Conservation (phyloP, 1,140 invertebrate species). For the Drosophila leontia region DNA sequence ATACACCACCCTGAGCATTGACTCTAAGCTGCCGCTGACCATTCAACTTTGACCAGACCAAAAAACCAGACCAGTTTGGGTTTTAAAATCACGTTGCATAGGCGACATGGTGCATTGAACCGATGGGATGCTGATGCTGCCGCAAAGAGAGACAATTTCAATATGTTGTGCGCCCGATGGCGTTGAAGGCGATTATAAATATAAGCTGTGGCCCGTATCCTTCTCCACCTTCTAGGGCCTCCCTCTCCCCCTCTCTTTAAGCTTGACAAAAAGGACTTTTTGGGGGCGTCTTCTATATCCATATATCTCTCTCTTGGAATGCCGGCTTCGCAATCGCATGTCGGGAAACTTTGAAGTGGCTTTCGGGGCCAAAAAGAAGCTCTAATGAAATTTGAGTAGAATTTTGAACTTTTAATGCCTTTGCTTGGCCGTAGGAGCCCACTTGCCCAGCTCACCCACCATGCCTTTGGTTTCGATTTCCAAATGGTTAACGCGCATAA, state of each 20-base stretch:
- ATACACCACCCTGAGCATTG: slow-evolving; percentile 33
- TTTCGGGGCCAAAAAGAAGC: slow-evolving; percentile 13
- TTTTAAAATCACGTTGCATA: slow-evolving; percentile 41
- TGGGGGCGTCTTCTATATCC: slow-evolving; percentile 7
- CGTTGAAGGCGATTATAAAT: slow-evolving; percentile 23
- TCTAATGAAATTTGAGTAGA: slow-evolving; percentile 23
- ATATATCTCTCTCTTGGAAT: slow-evolving; percentile 9
- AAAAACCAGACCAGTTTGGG: slow-evolving; percentile 9
- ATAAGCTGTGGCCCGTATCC: slow-evolving; percentile 5
- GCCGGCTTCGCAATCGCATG: slow-evolving; percentile 10
- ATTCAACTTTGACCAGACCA: slow-evolving; percentile 52
- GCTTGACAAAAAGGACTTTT: slow-evolving; percentile 6
- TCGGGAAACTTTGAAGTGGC: slow-evolving; percentile 21
- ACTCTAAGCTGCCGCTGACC: slow-evolving; percentile 31
- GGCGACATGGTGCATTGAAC: slow-evolving; percentile 45
- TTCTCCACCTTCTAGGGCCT: neutral
- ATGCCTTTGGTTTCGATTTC: slow-evolving; percentile 4
- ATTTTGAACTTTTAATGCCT: slow-evolving; percentile 20
- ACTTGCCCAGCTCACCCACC: neutral
- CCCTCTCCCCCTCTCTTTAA: neutral
- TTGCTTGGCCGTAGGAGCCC: slow-evolving; percentile 1
- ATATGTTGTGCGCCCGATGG: slow-evolving; percentile 49
- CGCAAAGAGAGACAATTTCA: slow-evolving; percentile 45
- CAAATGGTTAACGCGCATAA: slow-evolving; percentile 17
- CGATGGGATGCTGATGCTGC: neutral